These are phyloP conservation scores for Cydia amplana DNA, from an alignment of 1,140 invertebrate genomes.

Conservation along the genomic window DNA sequence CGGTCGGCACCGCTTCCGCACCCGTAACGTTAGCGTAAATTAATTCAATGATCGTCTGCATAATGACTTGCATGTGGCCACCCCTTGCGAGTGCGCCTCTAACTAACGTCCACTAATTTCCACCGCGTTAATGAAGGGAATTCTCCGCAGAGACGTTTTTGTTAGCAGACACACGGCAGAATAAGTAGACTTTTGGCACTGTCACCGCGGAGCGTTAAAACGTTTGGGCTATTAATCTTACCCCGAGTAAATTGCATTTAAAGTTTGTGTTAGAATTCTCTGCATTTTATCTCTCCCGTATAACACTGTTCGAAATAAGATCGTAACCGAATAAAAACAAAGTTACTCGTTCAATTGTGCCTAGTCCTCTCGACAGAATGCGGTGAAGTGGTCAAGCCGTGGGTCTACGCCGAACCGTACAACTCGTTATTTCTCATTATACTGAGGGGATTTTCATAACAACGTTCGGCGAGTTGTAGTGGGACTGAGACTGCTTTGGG, in stretches of 20 bases:
- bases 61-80: slow-evolving; percentile 73
- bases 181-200: slow-evolving; percentile 59
- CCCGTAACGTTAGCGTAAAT: slow-evolving; percentile 55
- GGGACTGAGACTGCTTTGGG: slow-evolving; percentile 54
- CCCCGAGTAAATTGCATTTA: slow-evolving; percentile 70
- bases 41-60: slow-evolving; percentile 74
- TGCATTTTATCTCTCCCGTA: slow-evolving; percentile 59
- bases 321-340: slow-evolving; percentile 42
- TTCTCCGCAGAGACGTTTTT: slow-evolving; percentile 61
- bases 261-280: slow-evolving; percentile 67
- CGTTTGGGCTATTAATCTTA: slow-evolving; percentile 71
- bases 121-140: slow-evolving; percentile 62
- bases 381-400: slow-evolving; percentile 41
- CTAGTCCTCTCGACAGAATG: neutral
- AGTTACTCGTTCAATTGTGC: slow-evolving; percentile 37
- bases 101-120: slow-evolving; percentile 68
- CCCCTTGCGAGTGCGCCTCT: slow-evolving; percentile 52
- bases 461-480: slow-evolving; percentile 53
- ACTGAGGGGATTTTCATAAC: slow-evolving; percentile 58
- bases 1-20: slow-evolving; percentile 44
- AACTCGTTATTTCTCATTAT: slow-evolving; percentile 52
- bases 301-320: slow-evolving; percentile 46
- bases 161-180: slow-evolving; percentile 44
- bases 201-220: slow-evolving; percentile 60
- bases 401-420: slow-evolving; percentile 34